Evolutionary conservation across 2,113 vertebrate genomes (phyloP), one percentile per base, ranked within the genome.

Genomic region (Anoplopoma fimbria): DNA sequence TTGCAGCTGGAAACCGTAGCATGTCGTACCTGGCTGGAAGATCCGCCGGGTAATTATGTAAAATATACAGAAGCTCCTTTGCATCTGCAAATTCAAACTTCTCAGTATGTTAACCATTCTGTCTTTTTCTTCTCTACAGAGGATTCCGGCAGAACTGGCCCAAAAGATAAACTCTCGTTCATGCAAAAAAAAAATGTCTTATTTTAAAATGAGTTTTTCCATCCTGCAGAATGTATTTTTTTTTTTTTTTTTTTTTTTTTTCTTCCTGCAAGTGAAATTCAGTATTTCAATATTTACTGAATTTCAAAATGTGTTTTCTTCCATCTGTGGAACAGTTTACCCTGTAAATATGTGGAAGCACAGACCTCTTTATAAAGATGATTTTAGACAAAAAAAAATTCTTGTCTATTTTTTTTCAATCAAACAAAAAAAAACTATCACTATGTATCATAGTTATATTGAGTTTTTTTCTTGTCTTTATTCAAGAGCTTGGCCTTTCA

Each of bases 121-220:
- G 1, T 79, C 5, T 79, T 67, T 82, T 83, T 83, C 6, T 83
- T 69, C 58, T 81, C 65, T 83, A 14, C 96, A 99, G 98, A 91
- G 95, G 96, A 75, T 97, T 97, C 67, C 94, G 91, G 21, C 95
- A 97, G 65, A 97, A 96, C 84, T 99, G 98, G 97, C 97, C 98
- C 1, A 98, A 97, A 93, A 99, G 97, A 97, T 99, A 96, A 87
- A 84, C 55, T 5, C 55, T 34, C 40, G 45, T 42, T 71, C 5
- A 63, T 33, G 19, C 12, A 0, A n/a, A n/a, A n/a, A n/a, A n/a
- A n/a, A n/a, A n/a, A n/a, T n/a, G 1, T 84, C 13, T 40, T 72
- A 29, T 65, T 86, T 80, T 49, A 25, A n/a, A 70, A 23, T 1
- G 12, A 55, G 42, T 61, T 80, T 69, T 65, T 60, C 25, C 29